Evolutionary conservation across 2,888 invertebrate genomes (phyloP), one percentile per base, ranked within the genome.

Genomic region (Neuroscelio doddi): DNA sequence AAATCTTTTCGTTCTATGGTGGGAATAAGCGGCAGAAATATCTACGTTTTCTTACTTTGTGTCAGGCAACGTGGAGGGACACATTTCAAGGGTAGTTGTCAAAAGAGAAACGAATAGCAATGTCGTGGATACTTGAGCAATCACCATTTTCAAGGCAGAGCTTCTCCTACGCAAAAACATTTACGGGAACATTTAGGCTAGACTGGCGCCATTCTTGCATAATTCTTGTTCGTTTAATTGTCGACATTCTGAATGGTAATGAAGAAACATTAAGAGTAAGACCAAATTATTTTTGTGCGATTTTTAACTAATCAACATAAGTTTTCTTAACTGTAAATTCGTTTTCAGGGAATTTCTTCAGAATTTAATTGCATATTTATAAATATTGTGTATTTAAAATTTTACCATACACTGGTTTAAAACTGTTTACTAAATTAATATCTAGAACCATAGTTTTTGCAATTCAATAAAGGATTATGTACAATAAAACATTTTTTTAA

Each of bases 21-120:
- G 77, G 42, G 64, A 56, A 63, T 80, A 80, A 29, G 30, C 21
- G 24, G 41, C 41, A 26, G 24, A n/a, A n/a, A n/a, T n/a, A n/a
- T n/a, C n/a, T n/a, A n/a, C 15, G n/a, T 10, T 21, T 24, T 26
- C 52, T 27, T 34, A 57, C 38, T 55, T 42, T 55, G 27, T 45
- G 49, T 50, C 34, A 50, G 50, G 27, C 27, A 41, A 39, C 47
- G 56, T 52, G 41, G 62, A 55, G 51, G 7, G 34, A 29, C 66
- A 51, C 55, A 63, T 50, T 67, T 46, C 53, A 27, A 67, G 41
- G 45, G 41, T 51, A 34, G 16, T 38, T 42, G 38, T 41, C 47
- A 67, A 41, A 38, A 58, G 50, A 42, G 42, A 53, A 42, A 24
- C 62, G 49, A 46, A 52, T 55, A 57, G 44, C 53, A 55, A 67